Base-by-base conservation (phyloP, 2,797 vertebrate species). In the Pachyuromys duprasi region DNA sequence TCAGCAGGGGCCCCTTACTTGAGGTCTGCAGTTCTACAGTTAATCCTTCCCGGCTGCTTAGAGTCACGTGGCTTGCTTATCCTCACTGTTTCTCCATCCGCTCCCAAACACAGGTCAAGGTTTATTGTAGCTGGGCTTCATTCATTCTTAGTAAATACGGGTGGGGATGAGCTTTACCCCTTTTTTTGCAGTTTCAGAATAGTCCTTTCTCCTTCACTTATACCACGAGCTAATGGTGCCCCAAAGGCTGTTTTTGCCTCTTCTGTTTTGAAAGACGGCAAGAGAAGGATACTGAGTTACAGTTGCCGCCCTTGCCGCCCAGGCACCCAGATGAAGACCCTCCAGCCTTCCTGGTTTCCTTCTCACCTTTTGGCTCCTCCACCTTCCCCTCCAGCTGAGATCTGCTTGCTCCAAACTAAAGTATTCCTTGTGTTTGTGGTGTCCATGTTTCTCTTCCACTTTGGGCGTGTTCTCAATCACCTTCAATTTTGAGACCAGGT, bases 121-220 rank as follows among this genome's bases (percentile, higher is more conserved):
- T 93, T 96, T 95, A 18, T 96, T 92, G 93, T 17, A 55, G 70
- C 28, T n/a, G 86, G 36, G 45, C 55, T 74, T 91, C 60, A 72
- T 93, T 86, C 79, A 72, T 93, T 86, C 79, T 70, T 76, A 28
- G 74, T 13, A 65, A 92, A 87, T 86, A 92, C 62, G 72, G 88
- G 63, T 93, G 31, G 78, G 18, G 90, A 78, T 33, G 78, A 49
- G 33, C 49, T 81, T 89, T 62, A 63, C 4, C 53, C 5, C 36
- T 13, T 4, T 39, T 39, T 69, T 17, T 74, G 74, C 18, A 0
- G 33, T 79, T 94, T 95, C 89, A 88, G 65, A 87, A 53, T 42
- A 12, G 39, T 26, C 2, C 17, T 9, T 2, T 4, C 24, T 31
- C 1, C n/a, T 20, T 36, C 22, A n/a, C 63, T 55, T 33, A 24